Base-by-base conservation (phyloP, 2,797 vertebrate species). In the Gallinago nigripennis region DNA sequence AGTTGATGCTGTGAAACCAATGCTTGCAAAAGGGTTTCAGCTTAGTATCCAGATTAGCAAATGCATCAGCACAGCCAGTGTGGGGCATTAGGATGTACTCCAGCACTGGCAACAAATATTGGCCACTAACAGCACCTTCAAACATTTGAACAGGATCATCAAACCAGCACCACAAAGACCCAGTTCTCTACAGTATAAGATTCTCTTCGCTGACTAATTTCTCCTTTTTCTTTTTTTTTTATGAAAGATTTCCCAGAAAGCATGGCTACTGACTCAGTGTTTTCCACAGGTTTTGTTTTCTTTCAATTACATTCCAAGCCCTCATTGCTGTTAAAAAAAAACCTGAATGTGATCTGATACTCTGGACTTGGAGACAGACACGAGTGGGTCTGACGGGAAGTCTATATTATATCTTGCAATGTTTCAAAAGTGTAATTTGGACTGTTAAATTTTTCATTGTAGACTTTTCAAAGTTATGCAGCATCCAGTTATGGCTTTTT, bases 231-330 rank as follows among this genome's bases (percentile, higher is more conserved):
- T 17, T 63, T 53, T 58, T 24, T 39, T 68, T 33, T 48, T 51
- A 35, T 2, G 0, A 60, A 70, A 75, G 23, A 5, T 65, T 88
- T 94, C 50, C 54, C 90, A 76, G 69, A 88, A 90, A 71, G 13
- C 4, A 0, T 41, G 68, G n/a, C 69, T 61, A 23, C 57, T 94
- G 78, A 79, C 33, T 95, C 54, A 11, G 27, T 11, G 1, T 53
- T 94, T 91, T 90, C 80, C 90, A 39, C 43, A 65, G 18, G 15
- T 77, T 89, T 85, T 80, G 11, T 72, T 79, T 89, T 81, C 37
- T 61, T 78, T 71, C 54, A 68, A 11, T 35, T 63, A 23, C 41
- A 13, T 73, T 79, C 84, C 91, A 82, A 85, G 35, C 6, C 39
- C 48, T 58, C 18, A 16, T 39, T 70, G 39, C 48, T 85, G n/a